Evolutionary conservation across 2,888 invertebrate genomes (phyloP), one percentile per base, ranked within the genome.

Genomic region (Stenoptilia bipunctidactyla): DNA sequence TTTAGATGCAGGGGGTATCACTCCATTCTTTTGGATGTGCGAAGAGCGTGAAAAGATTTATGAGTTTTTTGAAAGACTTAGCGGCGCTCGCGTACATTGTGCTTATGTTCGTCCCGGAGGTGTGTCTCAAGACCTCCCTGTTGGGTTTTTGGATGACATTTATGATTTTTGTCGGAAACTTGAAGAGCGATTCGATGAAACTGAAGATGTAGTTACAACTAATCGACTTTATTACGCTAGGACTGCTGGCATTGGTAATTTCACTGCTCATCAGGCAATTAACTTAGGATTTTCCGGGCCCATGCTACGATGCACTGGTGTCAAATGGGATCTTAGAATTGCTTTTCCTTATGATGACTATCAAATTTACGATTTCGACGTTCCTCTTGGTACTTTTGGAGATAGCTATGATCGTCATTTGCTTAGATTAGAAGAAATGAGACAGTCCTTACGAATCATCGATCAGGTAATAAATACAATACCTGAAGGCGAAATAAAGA

Each of bases 1-100:
- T 14, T 76, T 96, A 12, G 96, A 96, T 59, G 87, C 92, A 14
- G 96, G 96, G 14, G 94, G 91, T 2, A 90, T 96, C 49, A 94
- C 95, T 1, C 96, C 96, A 1, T 90, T 94, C 57, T 95, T 96
- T 69, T 96, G 95, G 94, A 84, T 94, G 60, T 94, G 94, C 65
- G 94, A 96, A 70, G 96, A 94, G 69, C 85, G 94, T 37, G 94
- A 94, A 71, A 94, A 94, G 73, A 69, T 94, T 45, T 90, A 92
- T 71, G 96, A 96, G 66, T 87, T 94, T 50, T 93, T 90, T 58
- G 96, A 96, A 64, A 84, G 94, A 46, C 89, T 90, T 1, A 92
- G 90, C 35, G 96, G 96, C 0, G 90, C 93, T 37, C 86, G 96
- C 33, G 88, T 96, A 85, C 95, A 96, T 64, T 89, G 92, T 37